Base-by-base conservation (phyloP, 2,888 invertebrate genomes). In the Cephonodes hylas region DNA sequence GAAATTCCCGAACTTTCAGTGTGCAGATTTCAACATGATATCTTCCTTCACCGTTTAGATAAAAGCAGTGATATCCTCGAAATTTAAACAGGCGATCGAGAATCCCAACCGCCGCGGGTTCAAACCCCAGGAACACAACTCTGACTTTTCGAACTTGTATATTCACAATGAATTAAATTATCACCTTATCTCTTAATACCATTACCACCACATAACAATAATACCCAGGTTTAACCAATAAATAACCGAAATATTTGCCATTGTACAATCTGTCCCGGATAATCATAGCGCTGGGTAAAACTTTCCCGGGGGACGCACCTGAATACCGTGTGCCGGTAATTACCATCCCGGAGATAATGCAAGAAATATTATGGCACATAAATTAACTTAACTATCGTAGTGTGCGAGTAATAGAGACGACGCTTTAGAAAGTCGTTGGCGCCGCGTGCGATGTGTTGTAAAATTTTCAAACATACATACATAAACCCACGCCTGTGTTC, bases 341-440 rank as follows among this genome's bases (percentile, higher is more conserved):
- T 60, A 31, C 60, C 60, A 13, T 38, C 18, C 46, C 15, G 60
- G 60, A 48, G 60, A 60, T 34, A 48, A 34, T 25, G 48, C 13
- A 18, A 38, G 60, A 60, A 60, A 48, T 60, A 60, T 48, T 48
- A 59, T 38, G 48, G 48, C n/a, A 22, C 34, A 42, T 60, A 60
- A 60, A 60, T 60, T 46, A 59, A 38, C 42, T 38, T 23, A 58
- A 59, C 46, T 59, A 22, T 45, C 27, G 48, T 48, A 23, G 38
- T 42, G 38, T 42, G 48, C 34, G 20, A 46, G 25, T 48, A 25
- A 18, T 25, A n/a, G 10, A 25, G 5, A 6, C 1, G n/a, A 13
- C 13, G 23, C n/a, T 13, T n/a, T n/a, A 34, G 10, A 10, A 10
- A 1, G 34, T 7, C 34, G 2, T 34, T 34, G 34, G 10, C 10